phyloP scores from a whole-genome alignment of 2,113 vertebrate genomes.

The Semicossyphus pulcher region DNA sequence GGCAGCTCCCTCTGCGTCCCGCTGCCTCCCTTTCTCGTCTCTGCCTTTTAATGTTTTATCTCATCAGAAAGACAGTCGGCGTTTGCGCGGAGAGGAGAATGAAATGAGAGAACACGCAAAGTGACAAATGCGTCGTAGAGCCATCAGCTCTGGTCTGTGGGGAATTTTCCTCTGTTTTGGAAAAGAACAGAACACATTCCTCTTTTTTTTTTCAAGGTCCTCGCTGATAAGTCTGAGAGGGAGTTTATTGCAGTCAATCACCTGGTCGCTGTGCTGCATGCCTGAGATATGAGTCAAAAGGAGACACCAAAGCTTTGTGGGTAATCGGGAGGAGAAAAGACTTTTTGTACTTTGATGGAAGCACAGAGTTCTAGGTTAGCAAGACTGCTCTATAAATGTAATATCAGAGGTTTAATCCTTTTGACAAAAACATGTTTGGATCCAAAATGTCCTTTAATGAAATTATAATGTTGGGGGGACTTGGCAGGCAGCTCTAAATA shows the following conservation, averaged over 20 bases:
- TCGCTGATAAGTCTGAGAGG: slow-evolving; percentile 25
- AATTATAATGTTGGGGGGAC: background rate
- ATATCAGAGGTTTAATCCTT: slow-evolving; percentile 4
- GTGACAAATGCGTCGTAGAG: slow-evolving; percentile 38
- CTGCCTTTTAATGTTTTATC: slow-evolving; percentile 55
- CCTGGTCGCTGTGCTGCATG: slow-evolving; percentile 16
- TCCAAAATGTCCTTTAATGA: background rate
- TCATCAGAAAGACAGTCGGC: slow-evolving; percentile 42
- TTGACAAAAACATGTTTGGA: background rate
- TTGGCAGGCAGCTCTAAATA: no score
- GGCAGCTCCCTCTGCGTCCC: slow-evolving; percentile 34
- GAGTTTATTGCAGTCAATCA: slow-evolving; percentile 55
- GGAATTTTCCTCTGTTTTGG: slow-evolving; percentile 23
- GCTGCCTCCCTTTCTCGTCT: background rate
- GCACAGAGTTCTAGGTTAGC: background rate
- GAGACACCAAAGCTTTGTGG: slow-evolving; percentile 26
- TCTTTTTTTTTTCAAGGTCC: slow-evolving; percentile 46
- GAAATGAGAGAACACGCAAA: slow-evolving; percentile 25
- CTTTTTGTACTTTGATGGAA: slow-evolving; percentile 23
- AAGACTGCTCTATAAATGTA: slow-evolving; percentile 9
- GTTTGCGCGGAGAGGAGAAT: slow-evolving; percentile 4
- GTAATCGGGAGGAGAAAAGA: slow-evolving; percentile 21
- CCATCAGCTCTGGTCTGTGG: slow-evolving; percentile 16
- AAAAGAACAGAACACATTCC: slow-evolving; percentile 37
- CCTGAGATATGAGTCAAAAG: slow-evolving; percentile 30